Base-by-base conservation (phyloP, 1,140 invertebrate species). In the Pseudoatta argentina region DNA sequence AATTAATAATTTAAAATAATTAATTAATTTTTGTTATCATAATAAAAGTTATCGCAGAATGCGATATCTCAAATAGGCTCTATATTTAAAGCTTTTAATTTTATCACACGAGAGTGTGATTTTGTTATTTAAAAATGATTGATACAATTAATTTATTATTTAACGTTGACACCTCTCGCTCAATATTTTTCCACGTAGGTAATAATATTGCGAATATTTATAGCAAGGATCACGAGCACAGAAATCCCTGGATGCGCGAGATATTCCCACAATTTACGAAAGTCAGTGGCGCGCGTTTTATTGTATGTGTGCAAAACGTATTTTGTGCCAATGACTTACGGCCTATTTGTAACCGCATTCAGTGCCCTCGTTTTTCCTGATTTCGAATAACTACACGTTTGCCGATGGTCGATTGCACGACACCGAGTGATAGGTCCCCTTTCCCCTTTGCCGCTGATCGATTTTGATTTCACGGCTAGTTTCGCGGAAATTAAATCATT, bases 401-500 rank as follows among this genome's bases (percentile, higher is more conserved):
- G 48, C 61, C 48, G 51, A 27, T 51, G 27, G 71, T 59, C 57
- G 51, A 67, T 77, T 48, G 55, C 39, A 7, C 67, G 34, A 64
- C 44, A 61, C 73, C n/a, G 51, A 48, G 21, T 30, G 61, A 51
- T 61, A 39, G 59, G 18, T 48, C 27, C 44, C 18, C 64, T 55
- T 69, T 55, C 64, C 30, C n/a, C 30, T 16, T 48, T 39, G 8
- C 2, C 39, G 14, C 88, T 59, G 64, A 89, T 89, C 88, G 88
- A 89, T 89, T 89, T 89, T 88, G 88, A 89, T 89, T 89, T 89
- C 85, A 89, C 85, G 88, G 88, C 77, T 85, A 89, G 88, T 89
- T 89, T 87, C 88, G 82, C 77, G 78, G 85, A 73, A 83, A 89
- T 89, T 89, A 89, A 87, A 89, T 89, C 44, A 88, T 73, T 88